Percentiles rank a stretch among this genome's conserved stretches.
These are phyloP conservation scores for Bombus waltoni DNA, from an alignment of 1,140 invertebrate species.

Conservation along the genomic window DNA sequence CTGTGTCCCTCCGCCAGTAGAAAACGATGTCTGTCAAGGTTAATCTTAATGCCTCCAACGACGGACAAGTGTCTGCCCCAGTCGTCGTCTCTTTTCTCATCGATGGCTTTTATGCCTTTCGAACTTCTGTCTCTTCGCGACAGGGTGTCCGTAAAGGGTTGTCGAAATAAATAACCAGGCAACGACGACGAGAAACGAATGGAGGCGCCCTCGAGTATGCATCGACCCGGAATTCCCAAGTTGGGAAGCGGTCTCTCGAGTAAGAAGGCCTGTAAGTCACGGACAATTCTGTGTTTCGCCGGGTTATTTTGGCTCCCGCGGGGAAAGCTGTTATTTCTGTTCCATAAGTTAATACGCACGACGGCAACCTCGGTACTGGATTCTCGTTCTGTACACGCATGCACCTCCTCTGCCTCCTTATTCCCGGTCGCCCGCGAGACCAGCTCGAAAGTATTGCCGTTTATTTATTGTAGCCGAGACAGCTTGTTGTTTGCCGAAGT, in stretches of 20 bases:
- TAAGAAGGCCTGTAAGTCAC: conserved; percentile 41
- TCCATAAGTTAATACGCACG: conserved; percentile 70
- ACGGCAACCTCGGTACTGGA: conserved; percentile 1
- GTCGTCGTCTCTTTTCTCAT: background rate
- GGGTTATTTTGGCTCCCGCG: conserved; percentile 68
- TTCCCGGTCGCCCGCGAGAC: background rate
- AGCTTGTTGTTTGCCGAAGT: conserved; percentile 7
- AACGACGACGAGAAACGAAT: conserved; percentile 26
- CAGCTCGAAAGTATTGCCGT: conserved; percentile 57
- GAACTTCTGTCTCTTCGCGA: conserved; percentile 4
- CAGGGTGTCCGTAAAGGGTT: background rate
- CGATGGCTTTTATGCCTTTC: background rate
- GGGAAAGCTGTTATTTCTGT: conserved; percentile 70
- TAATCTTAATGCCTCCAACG: conserved; percentile 14
- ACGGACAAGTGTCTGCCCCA: background rate
- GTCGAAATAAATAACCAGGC: conserved; percentile 45
- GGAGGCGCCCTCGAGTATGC: background rate
- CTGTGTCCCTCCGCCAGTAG: background rate
- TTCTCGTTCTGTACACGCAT: conserved; percentile 23
- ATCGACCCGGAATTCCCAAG: conserved; percentile 44
- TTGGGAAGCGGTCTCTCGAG: conserved; percentile 38
- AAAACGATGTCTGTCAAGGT: conserved; percentile 33
- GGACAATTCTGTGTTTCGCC: conserved; percentile 63
- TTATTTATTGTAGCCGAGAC: conserved; percentile 50
- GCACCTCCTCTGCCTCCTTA: background rate